phyloP scores from a whole-genome alignment of 2,888 invertebrate species.

The Nemurella pictetii region DNA sequence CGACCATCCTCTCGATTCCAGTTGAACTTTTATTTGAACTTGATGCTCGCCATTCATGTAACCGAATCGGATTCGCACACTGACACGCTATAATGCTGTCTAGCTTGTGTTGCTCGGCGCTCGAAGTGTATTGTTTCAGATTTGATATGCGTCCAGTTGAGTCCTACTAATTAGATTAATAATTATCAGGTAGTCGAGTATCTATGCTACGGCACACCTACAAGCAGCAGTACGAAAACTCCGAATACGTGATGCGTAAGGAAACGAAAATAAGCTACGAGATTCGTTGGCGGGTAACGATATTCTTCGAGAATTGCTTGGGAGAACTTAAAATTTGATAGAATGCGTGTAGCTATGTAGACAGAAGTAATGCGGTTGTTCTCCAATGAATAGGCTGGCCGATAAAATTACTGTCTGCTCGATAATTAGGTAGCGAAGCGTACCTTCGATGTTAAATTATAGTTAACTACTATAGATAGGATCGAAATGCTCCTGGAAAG shows the following conservation, averaged over 20 bases:
- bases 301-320: not conserved
- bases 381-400: conserved; percentile 15
- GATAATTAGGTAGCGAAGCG: conserved; percentile 24
- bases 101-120: not conserved
- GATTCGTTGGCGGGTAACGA: not conserved
- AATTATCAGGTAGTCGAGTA: not conserved
- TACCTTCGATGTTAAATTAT: conserved; percentile 23
- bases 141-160: not conserved
- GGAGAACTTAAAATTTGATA: not conserved
- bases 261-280: not conserved
- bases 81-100: no score
- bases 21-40: not conserved
- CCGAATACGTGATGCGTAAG: not conserved
- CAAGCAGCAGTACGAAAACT: not conserved
- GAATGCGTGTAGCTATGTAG: conserved; percentile 6
- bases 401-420: conserved; percentile 16
- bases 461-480: conserved; percentile 22
- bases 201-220: not conserved
- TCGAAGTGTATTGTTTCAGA: not conserved
- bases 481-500: conserved; percentile 26
- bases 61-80: not conserved
- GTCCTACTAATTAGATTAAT: not conserved
- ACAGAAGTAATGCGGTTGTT: not conserved
- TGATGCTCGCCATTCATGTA: not conserved
- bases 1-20: not conserved